Evolutionary conservation across 1,140 invertebrate genomes (phyloP).

Genomic region (Lordiphosa clarofinis): DNA sequence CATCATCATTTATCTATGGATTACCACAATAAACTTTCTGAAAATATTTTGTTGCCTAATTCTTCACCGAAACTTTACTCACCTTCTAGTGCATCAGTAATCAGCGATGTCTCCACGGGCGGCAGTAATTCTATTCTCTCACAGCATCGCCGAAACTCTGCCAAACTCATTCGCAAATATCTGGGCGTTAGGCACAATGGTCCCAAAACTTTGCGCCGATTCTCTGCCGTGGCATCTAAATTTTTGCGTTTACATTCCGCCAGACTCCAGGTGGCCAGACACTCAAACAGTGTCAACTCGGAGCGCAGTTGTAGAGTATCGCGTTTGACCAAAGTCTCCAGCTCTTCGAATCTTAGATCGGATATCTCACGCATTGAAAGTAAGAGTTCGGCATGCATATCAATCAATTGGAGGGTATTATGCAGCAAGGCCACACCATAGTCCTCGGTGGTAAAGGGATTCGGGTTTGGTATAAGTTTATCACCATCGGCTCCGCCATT

Average conservation of each 20-base stretch:
- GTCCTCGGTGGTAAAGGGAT: constrained; percentile 78
- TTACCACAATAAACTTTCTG: too few species aligned
- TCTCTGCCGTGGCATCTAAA: constrained; percentile 64
- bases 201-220: constrained; percentile 71
- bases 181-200: constrained; percentile 74
- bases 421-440: constrained; percentile 70
- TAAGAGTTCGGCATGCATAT: constrained; percentile 72
- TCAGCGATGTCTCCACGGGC: constrained; percentile 55
- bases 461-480: constrained; percentile 67
- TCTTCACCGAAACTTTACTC: too few species aligned
- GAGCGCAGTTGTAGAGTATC: constrained; percentile 68
- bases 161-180: constrained; percentile 62
- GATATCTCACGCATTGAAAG: constrained; percentile 57
- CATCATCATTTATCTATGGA: too few species aligned
- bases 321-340: constrained; percentile 73
- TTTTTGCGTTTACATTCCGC: constrained; percentile 71
- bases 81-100: constrained; percentile 68
- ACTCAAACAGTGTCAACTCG: constrained; percentile 70
- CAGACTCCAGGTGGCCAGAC: constrained; percentile 72
- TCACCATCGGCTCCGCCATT: constrained; percentile 33
- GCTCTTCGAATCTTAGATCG: constrained; percentile 73
- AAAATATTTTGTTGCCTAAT: too few species aligned
- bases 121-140: constrained; percentile 71
- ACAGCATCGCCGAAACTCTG: constrained; percentile 70
- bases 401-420: constrained; percentile 75